A percentile compares a stretch with the other conserved stretches of the same genome.
Conservation (phyloP, 2,888 invertebrate genomes). For the Boloria selene region DNA sequence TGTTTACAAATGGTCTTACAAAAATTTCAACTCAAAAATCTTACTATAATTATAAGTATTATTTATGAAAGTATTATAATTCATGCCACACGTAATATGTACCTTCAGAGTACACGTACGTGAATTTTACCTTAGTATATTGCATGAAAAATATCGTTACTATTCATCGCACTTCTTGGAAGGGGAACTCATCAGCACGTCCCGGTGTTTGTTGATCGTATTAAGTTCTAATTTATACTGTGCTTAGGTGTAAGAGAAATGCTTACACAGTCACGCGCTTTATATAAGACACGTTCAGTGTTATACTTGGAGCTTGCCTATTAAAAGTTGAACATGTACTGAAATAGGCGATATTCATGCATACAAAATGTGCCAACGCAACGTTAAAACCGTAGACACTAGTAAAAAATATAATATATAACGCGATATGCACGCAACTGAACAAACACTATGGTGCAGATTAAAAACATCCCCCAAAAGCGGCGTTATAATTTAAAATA, state of each 20-base stretch:
- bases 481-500: constrained; percentile 75
- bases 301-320: neutral
- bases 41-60: no score
- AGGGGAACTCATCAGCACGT: constrained; percentile 25
- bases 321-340: no score
- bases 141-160: constrained; percentile 8
- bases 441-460: constrained; percentile 36
- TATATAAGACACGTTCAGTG: constrained; percentile 13
- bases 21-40: no score
- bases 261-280: constrained; percentile 15
- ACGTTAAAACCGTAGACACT: neutral
- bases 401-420: constrained; percentile 9
- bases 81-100: no score
- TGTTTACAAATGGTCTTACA: no score
- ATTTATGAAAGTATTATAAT: no score
- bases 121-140: neutral
- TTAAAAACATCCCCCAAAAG: constrained; percentile 48
- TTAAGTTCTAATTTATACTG: constrained; percentile 23
- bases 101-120: no score
- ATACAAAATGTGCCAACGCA: neutral
- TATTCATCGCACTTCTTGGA: constrained; percentile 10
- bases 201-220: constrained; percentile 24
- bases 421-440: constrained; percentile 31
- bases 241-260: constrained; percentile 16
- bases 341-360: neutral